Base-by-base conservation (phyloP, 2,888 invertebrate genomes). In the Neocrepidodera transversa region DNA sequence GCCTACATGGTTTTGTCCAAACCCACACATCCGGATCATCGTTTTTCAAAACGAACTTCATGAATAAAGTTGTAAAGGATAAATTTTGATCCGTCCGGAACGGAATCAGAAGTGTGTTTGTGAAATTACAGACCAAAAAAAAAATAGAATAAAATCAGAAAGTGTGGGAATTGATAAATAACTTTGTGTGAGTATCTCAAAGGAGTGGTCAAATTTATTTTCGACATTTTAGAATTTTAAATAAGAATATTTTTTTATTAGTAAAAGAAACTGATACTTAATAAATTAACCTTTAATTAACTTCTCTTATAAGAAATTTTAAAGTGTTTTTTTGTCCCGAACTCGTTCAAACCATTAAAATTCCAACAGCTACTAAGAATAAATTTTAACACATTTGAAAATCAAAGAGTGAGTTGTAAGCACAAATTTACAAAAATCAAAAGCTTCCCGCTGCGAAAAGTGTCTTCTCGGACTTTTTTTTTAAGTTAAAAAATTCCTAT, bases 41-140 rank as follows among this genome's bases (percentile, higher is more conserved):
- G 57, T 54, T 59, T 54, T 50, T 59, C 59, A 59, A 59, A 51
- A 50, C 59, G 54, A 54, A 59, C 59, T 59, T 48, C 54, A 50
- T 59, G 59, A 59, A 59, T 59, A 59, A 59, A 49, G 53, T 52
- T 59, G 43, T 59, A 30, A 14, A 59, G 49, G 40, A 51, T 51
- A 51, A 51, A 51, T 51, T 51, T 51, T 51, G 51, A 51, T 51
- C 40, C 10, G 40, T 26, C n/a, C 38, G 4, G 50, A 51, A 28
- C 17, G 30, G 51, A 28, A 40, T 14, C 28, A 26, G 11, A 16
- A 13, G 26, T 26, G 36, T 38, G 23, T n/a, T 50, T 50, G 50
- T 50, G 50, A 50, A 50, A 50, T 50, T 50, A 38, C 18, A 4
- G 38, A 50, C 16, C 10, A 14, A 38, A 50, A 50, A 50, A 42